Evolutionary conservation across 2,888 invertebrate species (phyloP), one percentile per base, ranked within the genome.

Genomic region (Sympetrum striolatum): DNA sequence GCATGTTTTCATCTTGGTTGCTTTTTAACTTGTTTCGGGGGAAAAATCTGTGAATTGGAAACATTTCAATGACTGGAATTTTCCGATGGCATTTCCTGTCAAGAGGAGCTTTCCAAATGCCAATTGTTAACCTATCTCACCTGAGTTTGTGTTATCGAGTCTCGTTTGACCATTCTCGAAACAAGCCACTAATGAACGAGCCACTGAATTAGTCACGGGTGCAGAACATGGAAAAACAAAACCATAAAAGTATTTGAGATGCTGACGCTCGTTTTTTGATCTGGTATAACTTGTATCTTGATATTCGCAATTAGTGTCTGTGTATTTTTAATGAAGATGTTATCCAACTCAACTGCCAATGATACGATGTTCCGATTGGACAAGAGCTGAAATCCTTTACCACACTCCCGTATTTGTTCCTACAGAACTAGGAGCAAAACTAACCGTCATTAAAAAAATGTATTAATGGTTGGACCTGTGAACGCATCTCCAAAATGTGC

Each of bases 231-330:
- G 10, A 31, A 53, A 58, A 22, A 86, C 64, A 39, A 86, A 60
- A 86, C 86, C 86, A 86, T 86, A 60, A 86, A 86, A 86, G 86
- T 86, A 86, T 86, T 86, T 86, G 60, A 86, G 86, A 64, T 86
- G 60, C 37, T 39, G 60, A 60, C 60, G 35, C 60, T 60, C n/a
- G n/a, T 86, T 37, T 86, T 82, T 86, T 86, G 86, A 60, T 86
- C 60, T 73, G 25, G 31, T 73, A 64, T 86, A 53, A 53, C 53
- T 86, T 86, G 58, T 86, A 86, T 86, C 86, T 86, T 86, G 58
- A 60, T 25, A 60, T 18, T 60, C 60, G 35, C 60, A 58, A 82
- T 60, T 86, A 37, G 86, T 86, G 86, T 86, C 86, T 60, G 60
- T 86, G 86, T 86, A 86, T 86, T 58, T 86, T 86, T 86, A 73